Evolutionary conservation across 2,888 invertebrate genomes (phyloP), one percentile per base, ranked within the genome.

Genomic region (Aspidiotus rigidus): DNA sequence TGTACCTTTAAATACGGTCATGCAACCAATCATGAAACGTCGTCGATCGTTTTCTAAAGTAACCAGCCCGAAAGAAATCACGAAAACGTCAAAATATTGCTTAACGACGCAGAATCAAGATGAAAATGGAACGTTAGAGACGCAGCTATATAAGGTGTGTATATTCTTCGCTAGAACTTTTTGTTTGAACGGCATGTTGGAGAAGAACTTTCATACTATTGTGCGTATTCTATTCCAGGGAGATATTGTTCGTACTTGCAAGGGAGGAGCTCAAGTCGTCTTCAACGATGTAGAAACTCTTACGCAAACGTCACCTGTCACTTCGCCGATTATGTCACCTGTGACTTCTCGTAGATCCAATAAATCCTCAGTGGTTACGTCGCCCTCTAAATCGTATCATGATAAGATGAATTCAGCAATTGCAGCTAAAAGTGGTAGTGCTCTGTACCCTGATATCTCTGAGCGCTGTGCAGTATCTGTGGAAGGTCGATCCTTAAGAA

Each of bases 211-310:
- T 9, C 7, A 16, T 55, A 55, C 2, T 55, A 17, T 62, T 55
- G 17, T 7, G 40, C 17, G 49, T 67, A 56, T 64, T 70, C 54
- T 71, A 15, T 64, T 59, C 8, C 74, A 89, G 85, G 97, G 90
- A 13, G 93, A 97, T 77, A 90, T 98, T 5, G 84, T 96, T 2
- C 93, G 93, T 0, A 98, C 98, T 0, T 87, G 88, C 70, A 90
- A 93, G 1, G 98, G 98, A 0, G 98, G 99, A 0, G 91, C 95
- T 0, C 94, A 97, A 76, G 90, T 98, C 0, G 87, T 96, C 40
- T 95, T 98, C 77, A 89, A 91, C 74, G 97, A 97, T 78, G 89
- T 98, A 1, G 98, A 99, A 78, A 86, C 88, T 76, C 77, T 96
- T 9, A 87, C 86, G 73, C 93, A 93, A 76, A 84, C 86, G 75